These are phyloP conservation scores for Aplocera efformata DNA, from an alignment of 2,888 invertebrate genomes.

Conservation along the genomic window DNA sequence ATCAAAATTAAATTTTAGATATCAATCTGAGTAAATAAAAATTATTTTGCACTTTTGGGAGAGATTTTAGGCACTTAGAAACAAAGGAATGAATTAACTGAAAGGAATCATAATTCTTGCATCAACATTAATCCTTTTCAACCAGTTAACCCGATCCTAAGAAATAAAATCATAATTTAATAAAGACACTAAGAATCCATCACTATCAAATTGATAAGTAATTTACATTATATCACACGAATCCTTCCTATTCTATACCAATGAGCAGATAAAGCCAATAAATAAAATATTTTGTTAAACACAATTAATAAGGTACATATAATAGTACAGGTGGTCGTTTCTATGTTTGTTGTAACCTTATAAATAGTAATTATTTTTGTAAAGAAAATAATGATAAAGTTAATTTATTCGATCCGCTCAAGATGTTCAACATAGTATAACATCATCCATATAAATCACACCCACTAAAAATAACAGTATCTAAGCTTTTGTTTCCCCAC, in stretches of 20 bases:
- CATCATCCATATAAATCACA: not conserved
- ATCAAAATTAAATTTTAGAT: too few species aligned
- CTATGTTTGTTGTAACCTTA: slow-evolving; percentile 1
- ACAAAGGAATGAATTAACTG: slow-evolving; percentile 17
- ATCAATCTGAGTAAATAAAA: too few species aligned
- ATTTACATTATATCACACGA: slow-evolving; percentile 76
- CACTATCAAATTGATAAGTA: slow-evolving; percentile 51
- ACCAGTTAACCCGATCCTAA: slow-evolving; percentile 2
- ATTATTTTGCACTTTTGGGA: slow-evolving; percentile 64
- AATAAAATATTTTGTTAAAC: slow-evolving; percentile 39
- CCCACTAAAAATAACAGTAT: too few species aligned
- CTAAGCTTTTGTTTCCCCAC: too few species aligned
- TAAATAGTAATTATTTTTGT: not conserved
- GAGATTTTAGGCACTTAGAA: slow-evolving; percentile 39
- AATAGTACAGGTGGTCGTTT: slow-evolving; percentile 41
- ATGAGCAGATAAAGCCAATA: slow-evolving; percentile 49
- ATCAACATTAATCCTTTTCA: not conserved
- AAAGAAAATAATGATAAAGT: not conserved
- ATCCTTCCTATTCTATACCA: slow-evolving; percentile 42
- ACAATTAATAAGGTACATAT: slow-evolving; percentile 23
- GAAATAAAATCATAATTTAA: slow-evolving; percentile 45
- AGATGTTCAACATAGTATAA: not conserved
- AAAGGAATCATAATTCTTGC: not conserved
- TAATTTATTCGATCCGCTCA: not conserved
- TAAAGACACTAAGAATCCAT: slow-evolving; percentile 46